Evolutionary conservation across 2,797 vertebrate genomes (phyloP).

Genomic region (Nyctalus aviator): DNA sequence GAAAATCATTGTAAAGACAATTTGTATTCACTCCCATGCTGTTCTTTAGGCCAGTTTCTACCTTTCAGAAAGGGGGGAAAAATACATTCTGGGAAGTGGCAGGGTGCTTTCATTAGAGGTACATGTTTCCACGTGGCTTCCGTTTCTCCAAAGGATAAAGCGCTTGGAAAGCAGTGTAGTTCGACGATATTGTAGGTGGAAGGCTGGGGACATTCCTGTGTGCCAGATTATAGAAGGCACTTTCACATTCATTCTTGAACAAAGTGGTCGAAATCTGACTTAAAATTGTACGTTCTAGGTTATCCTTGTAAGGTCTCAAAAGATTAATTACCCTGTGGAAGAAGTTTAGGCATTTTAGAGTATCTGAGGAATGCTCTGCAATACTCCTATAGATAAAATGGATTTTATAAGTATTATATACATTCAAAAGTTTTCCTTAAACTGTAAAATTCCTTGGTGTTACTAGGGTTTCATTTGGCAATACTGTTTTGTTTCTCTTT

Average conservation of each 20-base stretch:
- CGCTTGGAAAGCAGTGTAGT: neutral
- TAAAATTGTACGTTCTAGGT: conserved; percentile 43
- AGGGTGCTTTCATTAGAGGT: neutral
- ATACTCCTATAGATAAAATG: conserved; percentile 31
- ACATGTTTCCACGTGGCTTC: neutral
- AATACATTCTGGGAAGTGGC: neutral
- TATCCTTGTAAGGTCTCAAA: conserved; percentile 35
- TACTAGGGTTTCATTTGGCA: conserved; percentile 52
- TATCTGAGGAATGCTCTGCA: neutral
- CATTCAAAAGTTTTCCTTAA: neutral
- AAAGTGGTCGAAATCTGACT: conserved; percentile 47
- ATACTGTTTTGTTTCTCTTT: conserved; percentile 68
- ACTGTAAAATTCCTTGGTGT: neutral
- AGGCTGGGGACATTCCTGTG: neutral
- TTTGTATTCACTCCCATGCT: neutral
- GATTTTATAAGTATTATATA: neutral
- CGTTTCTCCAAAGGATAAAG: neutral
- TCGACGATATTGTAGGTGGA: neutral
- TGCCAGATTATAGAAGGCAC: neutral
- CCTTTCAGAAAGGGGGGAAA: neutral
- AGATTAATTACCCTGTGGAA: conserved; percentile 48
- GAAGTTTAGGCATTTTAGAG: conserved; percentile 14
- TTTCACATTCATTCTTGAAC: conserved; percentile 38
- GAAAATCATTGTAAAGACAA: neutral
- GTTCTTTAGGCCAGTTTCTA: neutral